phyloP scores from a whole-genome alignment of 2,113 vertebrate genomes.

The Perca fluviatilis region DNA sequence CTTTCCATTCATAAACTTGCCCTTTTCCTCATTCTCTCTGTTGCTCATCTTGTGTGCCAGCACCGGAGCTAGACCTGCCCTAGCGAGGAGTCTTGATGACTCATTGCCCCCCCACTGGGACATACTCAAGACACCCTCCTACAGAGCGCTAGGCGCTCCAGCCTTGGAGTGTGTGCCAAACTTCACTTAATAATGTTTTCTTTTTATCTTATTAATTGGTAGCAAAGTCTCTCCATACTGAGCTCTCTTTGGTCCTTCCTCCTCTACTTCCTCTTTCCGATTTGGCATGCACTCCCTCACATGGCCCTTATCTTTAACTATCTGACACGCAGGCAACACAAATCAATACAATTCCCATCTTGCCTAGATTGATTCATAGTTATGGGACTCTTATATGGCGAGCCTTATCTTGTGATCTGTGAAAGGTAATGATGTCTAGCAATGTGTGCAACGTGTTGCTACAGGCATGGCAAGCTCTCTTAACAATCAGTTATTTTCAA shows the following conservation, averaged over 20 bases:
- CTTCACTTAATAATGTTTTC: constrained; percentile 5
- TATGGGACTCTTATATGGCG: constrained; percentile 51
- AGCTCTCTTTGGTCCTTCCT: constrained; percentile 3
- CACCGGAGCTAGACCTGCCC: background rate
- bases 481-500: constrained; percentile 48
- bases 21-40: constrained; percentile 2
- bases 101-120: constrained; percentile 27
- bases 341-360: constrained; percentile 62
- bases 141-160: constrained; percentile 21
- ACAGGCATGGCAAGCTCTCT: constrained; percentile 15
- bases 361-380: constrained; percentile 65
- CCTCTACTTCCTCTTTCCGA: constrained; percentile 4
- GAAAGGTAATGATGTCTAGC: constrained; percentile 58
- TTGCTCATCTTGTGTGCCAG: constrained; percentile 4
- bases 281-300: constrained; percentile 30
- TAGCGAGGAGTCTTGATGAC: constrained; percentile 22
- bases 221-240: background rate
- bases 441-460: constrained; percentile 37
- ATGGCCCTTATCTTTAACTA: constrained; percentile 40
- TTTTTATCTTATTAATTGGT: constrained; percentile 7
- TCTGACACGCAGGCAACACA: constrained; percentile 50
- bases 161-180: constrained; percentile 20
- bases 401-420: constrained; percentile 67
- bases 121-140: constrained; percentile 26
- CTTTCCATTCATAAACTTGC: constrained; percentile 10